Conservation (phyloP, 2,888 invertebrate genomes). For the Dynastes tityus region DNA sequence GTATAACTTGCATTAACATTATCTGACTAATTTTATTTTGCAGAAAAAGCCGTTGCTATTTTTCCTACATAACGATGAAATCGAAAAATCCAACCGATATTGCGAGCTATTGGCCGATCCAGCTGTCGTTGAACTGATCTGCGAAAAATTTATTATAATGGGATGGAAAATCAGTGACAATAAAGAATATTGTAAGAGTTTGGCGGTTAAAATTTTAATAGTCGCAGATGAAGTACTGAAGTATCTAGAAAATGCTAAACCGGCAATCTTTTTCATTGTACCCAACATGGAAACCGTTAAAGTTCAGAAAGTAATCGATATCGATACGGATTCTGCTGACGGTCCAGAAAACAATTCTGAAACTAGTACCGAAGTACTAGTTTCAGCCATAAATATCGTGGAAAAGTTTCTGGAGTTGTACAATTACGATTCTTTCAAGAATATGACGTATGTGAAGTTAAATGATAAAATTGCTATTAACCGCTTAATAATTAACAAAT, state of each 20-base stretch:
- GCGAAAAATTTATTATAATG: constrained; percentile 59
- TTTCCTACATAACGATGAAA: constrained; percentile 61
- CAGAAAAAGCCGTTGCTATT: constrained; percentile 60
- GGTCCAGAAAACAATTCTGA: neutral
- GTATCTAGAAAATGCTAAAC: constrained; percentile 49
- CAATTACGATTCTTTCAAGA: neutral
- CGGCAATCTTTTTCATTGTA: constrained; percentile 54
- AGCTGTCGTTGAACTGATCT: constrained; percentile 57
- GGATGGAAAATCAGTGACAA: constrained; percentile 62
- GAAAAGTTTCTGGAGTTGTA: neutral
- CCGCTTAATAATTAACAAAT: too few species aligned
- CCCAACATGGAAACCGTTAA: neutral
- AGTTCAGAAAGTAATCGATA: neutral
- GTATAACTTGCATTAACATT: neutral
- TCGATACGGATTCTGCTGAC: neutral
- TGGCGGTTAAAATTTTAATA: constrained; percentile 53
- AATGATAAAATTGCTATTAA: too few species aligned
- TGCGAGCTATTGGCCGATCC: constrained; percentile 56
- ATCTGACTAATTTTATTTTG: constrained; percentile 37
- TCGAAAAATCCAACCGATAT: constrained; percentile 59
- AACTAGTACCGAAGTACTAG: neutral
- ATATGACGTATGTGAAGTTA: constrained; percentile 29
- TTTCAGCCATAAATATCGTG: neutral
- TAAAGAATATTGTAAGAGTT: constrained; percentile 58
- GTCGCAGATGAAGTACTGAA: constrained; percentile 50